Evolutionary conservation across 2,888 invertebrate genomes (phyloP).

Genomic region (Microctonus brassicae): DNA sequence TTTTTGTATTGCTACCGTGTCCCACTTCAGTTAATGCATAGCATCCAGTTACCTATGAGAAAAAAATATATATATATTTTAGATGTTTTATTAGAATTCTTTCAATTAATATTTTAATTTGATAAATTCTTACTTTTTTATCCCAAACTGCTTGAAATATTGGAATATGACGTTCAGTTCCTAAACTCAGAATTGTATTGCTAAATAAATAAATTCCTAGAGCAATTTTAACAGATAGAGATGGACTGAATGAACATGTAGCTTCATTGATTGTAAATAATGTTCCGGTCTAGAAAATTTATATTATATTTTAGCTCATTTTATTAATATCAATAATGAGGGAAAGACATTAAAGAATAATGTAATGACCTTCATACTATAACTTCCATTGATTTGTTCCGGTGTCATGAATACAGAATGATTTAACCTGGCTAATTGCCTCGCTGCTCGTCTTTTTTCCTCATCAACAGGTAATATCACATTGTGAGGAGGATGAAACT

Average conservation of each 20-base stretch:
- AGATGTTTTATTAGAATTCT: conserved; percentile 1
- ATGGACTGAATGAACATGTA: conserved; percentile 78
- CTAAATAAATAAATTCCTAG: conserved; percentile 82
- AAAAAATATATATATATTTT: neutral
- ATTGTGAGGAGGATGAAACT: conserved; percentile 76
- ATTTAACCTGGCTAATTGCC: conserved; percentile 78
- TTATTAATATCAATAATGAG: neutral
- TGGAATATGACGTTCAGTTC: conserved; percentile 80
- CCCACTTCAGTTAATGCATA: conserved; percentile 91
- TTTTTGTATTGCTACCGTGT: conserved; percentile 92
- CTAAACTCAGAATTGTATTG: conserved; percentile 81
- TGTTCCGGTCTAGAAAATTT: conserved; percentile 75
- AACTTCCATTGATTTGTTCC: conserved; percentile 75
- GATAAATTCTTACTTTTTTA: conserved; percentile 73
- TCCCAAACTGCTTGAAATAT: conserved; percentile 80
- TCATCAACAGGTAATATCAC: conserved; percentile 79
- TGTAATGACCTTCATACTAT: conserved; percentile 74
- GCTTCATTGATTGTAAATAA: conserved; percentile 85
- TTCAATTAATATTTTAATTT: conserved; percentile 42
- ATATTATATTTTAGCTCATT: conserved; percentile 1
- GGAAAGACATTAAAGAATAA: neutral
- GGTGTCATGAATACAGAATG: conserved; percentile 77
- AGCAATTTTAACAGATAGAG: conserved; percentile 83
- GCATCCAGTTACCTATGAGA: conserved; percentile 75
- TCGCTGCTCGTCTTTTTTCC: conserved; percentile 79